Base-by-base conservation (phyloP, 2,797 vertebrate species). In the Cynopterus sphinx region DNA sequence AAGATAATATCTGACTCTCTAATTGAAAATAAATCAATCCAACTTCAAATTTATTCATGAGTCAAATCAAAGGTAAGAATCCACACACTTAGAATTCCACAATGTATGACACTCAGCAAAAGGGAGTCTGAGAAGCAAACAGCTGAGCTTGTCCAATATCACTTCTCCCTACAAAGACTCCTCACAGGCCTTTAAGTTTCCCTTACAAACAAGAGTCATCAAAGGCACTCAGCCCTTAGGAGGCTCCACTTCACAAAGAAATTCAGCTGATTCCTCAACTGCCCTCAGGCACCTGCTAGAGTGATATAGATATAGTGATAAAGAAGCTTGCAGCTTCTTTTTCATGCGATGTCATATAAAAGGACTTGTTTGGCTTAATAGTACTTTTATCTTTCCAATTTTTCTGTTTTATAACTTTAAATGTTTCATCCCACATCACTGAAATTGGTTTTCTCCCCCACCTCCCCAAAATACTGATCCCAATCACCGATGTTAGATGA, bases 11-110 rank as follows among this genome's bases (percentile, higher is more conserved):
- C 22, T 83, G 49, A 19, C 26, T 95, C 33, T 89, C 61, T 78
- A 87, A 68, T 65, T 73, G 59, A 70, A 95, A 67, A 85, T 84
- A 65, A 81, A 59, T 55, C 41, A 91, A 77, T 19, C 39, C 33
- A 89, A 61, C 63, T 46, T 63, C 33, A 87, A 46, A 70, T 91
- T 73, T 87, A 89, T 39, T 84, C 22, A 68, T n/a, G n/a, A 46
- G 36, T 91, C 68, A 90, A 74, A 71, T 33, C 41, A 88, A 95
- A 91, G 55, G 68, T 61, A 81, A 85, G 28, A 70, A 41, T 71
- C 11, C 46, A 86, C 11, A 86, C 28, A 90, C 43, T 84, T 41
- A 96, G 79, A 93, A 91, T 90, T 89, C 87, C 4, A 96, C 75
- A 85, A 17, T 16, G 28, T 3, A 43, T 3, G 28, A 63, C 1